These are phyloP conservation scores for Chiloscyllium plagiosum DNA, from an alignment of 2,113 vertebrate genomes.

Conservation along the genomic window DNA sequence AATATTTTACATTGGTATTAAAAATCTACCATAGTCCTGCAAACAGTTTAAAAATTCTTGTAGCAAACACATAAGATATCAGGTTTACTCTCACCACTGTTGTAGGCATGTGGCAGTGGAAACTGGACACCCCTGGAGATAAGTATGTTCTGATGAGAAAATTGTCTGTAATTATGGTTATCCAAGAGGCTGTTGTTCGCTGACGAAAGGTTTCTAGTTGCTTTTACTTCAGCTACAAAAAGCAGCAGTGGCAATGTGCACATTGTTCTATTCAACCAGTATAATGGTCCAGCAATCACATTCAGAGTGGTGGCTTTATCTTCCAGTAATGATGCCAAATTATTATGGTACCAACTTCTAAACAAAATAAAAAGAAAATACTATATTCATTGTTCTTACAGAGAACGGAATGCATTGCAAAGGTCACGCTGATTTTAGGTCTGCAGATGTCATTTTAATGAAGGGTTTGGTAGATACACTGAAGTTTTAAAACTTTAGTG, in stretches of 20 bases:
- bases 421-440: neutral
- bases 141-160: constrained; percentile 20
- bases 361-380: constrained; percentile 7
- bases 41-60: neutral
- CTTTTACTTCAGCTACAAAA: constrained; percentile 11
- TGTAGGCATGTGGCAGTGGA: neutral
- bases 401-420: neutral
- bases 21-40: neutral
- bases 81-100: neutral
- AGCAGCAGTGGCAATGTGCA: neutral
- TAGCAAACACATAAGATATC: neutral
- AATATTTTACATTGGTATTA: neutral
- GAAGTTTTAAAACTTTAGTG: neutral
- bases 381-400: neutral
- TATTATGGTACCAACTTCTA: neutral
- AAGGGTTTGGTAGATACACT: neutral
- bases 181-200: neutral
- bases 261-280: neutral
- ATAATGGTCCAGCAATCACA: neutral
- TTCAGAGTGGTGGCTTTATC: neutral
- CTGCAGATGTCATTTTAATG: neutral
- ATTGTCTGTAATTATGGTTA: neutral
- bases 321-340: neutral
- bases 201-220: neutral
- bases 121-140: constrained; percentile 12